Evolutionary conservation across 2,113 vertebrate species (phyloP).

Genomic region (Pimephales promelas): DNA sequence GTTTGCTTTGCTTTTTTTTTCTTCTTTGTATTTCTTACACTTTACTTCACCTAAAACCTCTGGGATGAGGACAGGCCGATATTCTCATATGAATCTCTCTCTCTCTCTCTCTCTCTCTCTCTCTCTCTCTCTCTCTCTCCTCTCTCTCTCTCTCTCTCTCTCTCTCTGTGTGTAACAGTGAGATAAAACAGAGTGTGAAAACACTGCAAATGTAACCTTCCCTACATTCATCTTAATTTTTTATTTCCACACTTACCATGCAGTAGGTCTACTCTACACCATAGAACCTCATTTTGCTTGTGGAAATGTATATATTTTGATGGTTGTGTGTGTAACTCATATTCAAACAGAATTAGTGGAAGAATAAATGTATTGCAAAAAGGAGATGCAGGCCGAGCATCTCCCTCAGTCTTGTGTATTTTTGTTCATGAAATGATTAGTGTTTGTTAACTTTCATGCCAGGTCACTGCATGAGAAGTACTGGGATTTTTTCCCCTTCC

Average conservation of each 20-base stretch:
- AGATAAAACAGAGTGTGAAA: background rate
- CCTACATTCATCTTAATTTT: background rate
- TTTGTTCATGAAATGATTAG: background rate
- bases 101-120: too few species aligned
- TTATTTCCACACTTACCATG: background rate
- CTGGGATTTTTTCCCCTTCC: background rate
- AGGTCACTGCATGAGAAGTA: background rate
- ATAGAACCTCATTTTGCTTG: background rate
- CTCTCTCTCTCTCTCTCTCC: too few species aligned
- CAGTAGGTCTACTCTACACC: background rate
- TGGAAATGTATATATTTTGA: background rate
- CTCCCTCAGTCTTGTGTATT: background rate
- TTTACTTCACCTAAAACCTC: background rate
- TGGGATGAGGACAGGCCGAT: background rate
- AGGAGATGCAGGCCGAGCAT: background rate
- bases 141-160: too few species aligned
- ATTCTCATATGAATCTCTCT: too few species aligned
- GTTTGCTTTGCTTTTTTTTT: background rate
- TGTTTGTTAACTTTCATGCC: background rate
- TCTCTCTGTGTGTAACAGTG: background rate
- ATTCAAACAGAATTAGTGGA: background rate
- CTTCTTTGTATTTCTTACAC: background rate
- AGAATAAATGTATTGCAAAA: background rate
- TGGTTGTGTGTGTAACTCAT: background rate
- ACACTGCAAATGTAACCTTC: background rate